Conservation (phyloP, 2,113 vertebrate species). For the Rissa tridactyla region DNA sequence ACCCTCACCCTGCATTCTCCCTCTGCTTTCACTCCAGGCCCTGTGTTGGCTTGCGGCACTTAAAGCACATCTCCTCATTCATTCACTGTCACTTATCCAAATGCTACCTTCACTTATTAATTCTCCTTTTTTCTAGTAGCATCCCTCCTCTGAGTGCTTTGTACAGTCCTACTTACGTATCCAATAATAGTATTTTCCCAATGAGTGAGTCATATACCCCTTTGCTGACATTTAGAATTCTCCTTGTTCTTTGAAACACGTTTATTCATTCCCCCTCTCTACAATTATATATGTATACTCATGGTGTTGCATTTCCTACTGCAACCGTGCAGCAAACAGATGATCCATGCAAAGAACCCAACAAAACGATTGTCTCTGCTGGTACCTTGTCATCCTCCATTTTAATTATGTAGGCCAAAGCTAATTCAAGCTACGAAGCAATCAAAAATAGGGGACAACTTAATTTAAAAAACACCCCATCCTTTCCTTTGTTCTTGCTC, state of each 20-base stretch:
- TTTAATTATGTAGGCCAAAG: constrained; percentile 42
- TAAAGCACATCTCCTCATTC: constrained; percentile 18
- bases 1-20: not conserved
- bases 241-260: constrained; percentile 78
- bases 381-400: not conserved
- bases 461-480: not conserved
- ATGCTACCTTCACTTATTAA: constrained; percentile 46
- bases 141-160: constrained; percentile 32
- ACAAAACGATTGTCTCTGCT: constrained; percentile 4
- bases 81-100: constrained; percentile 34
- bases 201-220: constrained; percentile 56
- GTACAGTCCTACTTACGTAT: constrained; percentile 57
- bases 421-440: constrained; percentile 32
- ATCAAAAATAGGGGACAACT: constrained; percentile 10
- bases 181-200: constrained; percentile 73
- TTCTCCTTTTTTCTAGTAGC: constrained; percentile 11
- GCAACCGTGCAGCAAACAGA: constrained; percentile 53
- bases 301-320: constrained; percentile 53
- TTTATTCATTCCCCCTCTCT: constrained; percentile 75
- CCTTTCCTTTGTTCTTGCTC: not conserved
- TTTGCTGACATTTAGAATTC: constrained; percentile 67
- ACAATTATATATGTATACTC: constrained; percentile 69
- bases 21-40: constrained; percentile 2
- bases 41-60: not conserved
- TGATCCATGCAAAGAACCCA: not conserved